Evolutionary conservation across 1,140 invertebrate species (phyloP).

Genomic region (Saccostrea glomerata): DNA sequence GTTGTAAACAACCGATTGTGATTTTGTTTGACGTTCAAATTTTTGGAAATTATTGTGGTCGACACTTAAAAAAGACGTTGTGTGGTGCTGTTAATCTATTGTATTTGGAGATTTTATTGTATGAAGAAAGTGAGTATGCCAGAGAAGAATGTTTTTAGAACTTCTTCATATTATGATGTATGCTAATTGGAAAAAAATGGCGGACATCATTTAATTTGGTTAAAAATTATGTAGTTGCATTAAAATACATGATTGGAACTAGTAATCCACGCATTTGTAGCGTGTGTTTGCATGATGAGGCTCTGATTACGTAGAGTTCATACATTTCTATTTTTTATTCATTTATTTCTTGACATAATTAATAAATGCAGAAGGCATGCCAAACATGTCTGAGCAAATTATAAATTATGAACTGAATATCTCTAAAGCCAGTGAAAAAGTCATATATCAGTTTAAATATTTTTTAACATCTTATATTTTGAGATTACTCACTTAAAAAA

Average conservation of each 20-base stretch:
- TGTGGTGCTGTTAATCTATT: background rate
- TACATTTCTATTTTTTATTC: too few relatives aligned
- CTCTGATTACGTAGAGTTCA: background rate
- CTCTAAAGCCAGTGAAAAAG: too few relatives aligned
- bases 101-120: background rate
- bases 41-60: background rate
- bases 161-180: background rate
- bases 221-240: background rate
- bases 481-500: background rate
- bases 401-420: background rate
- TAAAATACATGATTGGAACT: background rate
- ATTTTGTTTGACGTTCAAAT: background rate
- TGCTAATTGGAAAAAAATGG: constrained; percentile 29
- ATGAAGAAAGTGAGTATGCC: background rate
- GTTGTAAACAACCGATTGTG: background rate
- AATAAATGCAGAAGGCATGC: background rate
- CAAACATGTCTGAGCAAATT: constrained; percentile 23
- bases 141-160: background rate
- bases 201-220: background rate
- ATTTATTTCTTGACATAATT: background rate
- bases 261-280: background rate
- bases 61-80: background rate
- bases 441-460: too few relatives aligned
- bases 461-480: background rate
- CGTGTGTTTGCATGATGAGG: background rate